Percentiles rank a stretch among this genome's conserved stretches.
phyloP scores from a whole-genome alignment of 2,797 vertebrate species.

The Clarias pachynema region DNA sequence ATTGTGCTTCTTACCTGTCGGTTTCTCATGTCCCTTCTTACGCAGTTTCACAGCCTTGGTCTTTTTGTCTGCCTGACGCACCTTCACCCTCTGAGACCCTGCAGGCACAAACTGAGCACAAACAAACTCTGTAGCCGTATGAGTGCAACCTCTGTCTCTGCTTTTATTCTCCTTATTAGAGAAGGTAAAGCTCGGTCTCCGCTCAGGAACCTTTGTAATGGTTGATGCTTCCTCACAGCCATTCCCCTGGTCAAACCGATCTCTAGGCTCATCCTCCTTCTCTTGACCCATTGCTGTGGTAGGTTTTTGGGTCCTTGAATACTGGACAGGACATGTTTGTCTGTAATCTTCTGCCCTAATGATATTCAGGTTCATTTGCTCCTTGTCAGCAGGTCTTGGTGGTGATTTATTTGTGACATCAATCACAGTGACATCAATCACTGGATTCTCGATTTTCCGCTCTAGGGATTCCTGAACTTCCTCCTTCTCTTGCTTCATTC shows the following conservation, averaged over 20 bases:
- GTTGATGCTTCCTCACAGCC: slow-evolving; percentile 12
- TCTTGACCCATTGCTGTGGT: neutral
- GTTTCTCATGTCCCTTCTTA: slow-evolving; percentile 76
- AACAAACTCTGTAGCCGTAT: slow-evolving; percentile 71
- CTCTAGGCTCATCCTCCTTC: slow-evolving; percentile 23
- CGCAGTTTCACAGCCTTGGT: slow-evolving; percentile 80
- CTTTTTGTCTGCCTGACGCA: slow-evolving; percentile 79
- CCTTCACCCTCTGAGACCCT: slow-evolving; percentile 75
- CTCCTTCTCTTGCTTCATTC: slow-evolving; percentile 22
- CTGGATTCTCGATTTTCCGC: slow-evolving; percentile 16
- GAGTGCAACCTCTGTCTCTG: slow-evolving; percentile 55
- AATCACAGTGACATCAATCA: slow-evolving; percentile 13
- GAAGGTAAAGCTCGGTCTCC: slow-evolving; percentile 56
- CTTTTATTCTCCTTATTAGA: slow-evolving; percentile 63
- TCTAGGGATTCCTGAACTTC: slow-evolving; percentile 18
- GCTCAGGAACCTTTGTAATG: slow-evolving; percentile 57
- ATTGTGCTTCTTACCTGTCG: slow-evolving; percentile 65
- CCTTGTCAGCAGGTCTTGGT: slow-evolving; percentile 49
- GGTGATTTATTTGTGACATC: slow-evolving; percentile 33
- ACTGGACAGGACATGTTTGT: slow-evolving; percentile 9
- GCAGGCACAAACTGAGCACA: slow-evolving; percentile 79
- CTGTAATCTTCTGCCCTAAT: slow-evolving; percentile 13
- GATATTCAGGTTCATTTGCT: slow-evolving; percentile 51
- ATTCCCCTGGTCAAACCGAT: slow-evolving; percentile 5
- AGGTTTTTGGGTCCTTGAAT: slow-evolving; percentile 11